Evolutionary conservation across 2,797 vertebrate species (phyloP), one percentile per base, ranked within the genome.

Genomic region (Sebastes variabilis): DNA sequence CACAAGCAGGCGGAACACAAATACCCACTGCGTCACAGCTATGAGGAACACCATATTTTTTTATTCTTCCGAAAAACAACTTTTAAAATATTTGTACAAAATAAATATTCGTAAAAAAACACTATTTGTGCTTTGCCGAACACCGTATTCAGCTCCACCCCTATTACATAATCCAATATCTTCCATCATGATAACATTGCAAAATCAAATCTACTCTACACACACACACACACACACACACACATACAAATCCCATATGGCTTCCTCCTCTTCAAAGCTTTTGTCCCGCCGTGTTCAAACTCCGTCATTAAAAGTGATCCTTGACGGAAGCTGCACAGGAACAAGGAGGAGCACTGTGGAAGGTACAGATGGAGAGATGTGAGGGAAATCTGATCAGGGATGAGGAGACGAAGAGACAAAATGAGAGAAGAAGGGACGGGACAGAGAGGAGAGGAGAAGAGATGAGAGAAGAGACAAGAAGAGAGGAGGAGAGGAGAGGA

Each of bases 281-380:
- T 62, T 60, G 61, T 73, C 64, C 61, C 11, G 16, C 55, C 8
- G 54, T 6, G 27, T 84, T 84, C 68, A 85, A 58, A 75, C 81
- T 24, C 61, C 9, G 46, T 87, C 86, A 88, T 89, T 87, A 83
- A 86, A 88, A 84, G 72, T 79, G 80, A 87, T 85, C 65, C 67
- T 65, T 81, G 42, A 87, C 58, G 52, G 75, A 87, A 78, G 68
- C 66, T 25, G 65, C 62, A n/a, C 42, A 69, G 79, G 71, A 79
- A 73, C 24, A 52, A 59, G 42, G 72, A 75, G 77, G 69, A 70
- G 58, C 29, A 5, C 12, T 3, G 42, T 7, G 60, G 52, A 64
- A 52, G 54, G 75, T 18, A 58, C 24, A 84, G 64, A 67, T 0
- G 7, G 54, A 76, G 62, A 81, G 73, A 66, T 60, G 67, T 59